phyloP scores from a whole-genome alignment of 2,888 invertebrate species.

The Hedychridium roseum region DNA sequence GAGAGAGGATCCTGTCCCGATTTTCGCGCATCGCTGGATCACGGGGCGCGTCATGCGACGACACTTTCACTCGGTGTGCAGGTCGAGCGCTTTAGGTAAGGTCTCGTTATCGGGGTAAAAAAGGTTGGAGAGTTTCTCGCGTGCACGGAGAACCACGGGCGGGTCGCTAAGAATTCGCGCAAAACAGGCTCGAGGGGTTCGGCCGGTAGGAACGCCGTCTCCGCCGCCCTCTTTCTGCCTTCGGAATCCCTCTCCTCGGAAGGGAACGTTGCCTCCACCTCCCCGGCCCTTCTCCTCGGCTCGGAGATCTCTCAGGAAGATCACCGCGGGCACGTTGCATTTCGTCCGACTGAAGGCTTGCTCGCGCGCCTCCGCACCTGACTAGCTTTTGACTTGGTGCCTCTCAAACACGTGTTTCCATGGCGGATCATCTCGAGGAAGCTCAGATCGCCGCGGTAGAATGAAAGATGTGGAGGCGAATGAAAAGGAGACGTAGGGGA shows the following conservation, averaged over 20 bases:
- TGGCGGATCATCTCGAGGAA: constrained; percentile 19
- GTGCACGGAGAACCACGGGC: constrained; percentile 39
- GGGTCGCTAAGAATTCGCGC: constrained; percentile 43
- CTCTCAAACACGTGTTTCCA: no score
- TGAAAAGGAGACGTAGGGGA: background rate
- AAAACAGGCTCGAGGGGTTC: constrained; percentile 46
- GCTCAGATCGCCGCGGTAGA: constrained; percentile 13
- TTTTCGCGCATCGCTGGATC: no score
- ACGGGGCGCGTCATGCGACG: no score
- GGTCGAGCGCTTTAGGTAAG: no score
- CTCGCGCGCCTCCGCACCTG: constrained; percentile 37
- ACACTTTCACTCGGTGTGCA: no score
- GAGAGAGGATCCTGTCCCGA: no score
- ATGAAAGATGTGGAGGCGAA: no score
- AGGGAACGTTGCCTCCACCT: constrained; percentile 33
- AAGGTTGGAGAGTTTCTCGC: constrained; percentile 19
- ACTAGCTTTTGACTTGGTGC: constrained; percentile 21
- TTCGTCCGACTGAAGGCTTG: no score
- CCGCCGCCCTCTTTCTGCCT: constrained; percentile 33
- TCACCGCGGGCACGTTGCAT: constrained; percentile 42
- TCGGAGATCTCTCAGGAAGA: constrained; percentile 41
- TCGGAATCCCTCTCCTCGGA: constrained; percentile 39
- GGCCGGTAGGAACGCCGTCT: constrained; percentile 28
- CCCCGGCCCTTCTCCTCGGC: constrained; percentile 21
- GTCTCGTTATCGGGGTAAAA: no score